Conservation (phyloP, 2,797 vertebrate genomes). For the Neoniphon sammara region DNA sequence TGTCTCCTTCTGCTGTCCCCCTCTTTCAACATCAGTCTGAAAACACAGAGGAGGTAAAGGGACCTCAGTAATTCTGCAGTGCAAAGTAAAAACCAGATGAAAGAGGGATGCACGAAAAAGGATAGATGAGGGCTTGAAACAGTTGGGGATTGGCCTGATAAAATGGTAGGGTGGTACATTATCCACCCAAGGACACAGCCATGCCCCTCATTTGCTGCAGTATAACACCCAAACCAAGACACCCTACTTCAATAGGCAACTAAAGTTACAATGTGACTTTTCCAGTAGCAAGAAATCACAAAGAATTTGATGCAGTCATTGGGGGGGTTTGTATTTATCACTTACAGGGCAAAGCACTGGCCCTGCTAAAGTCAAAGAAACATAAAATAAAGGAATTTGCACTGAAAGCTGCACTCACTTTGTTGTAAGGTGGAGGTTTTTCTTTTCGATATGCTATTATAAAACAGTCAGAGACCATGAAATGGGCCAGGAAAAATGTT, state of each 20-base stretch:
- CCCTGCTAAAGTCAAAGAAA: background rate
- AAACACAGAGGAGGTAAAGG: conserved; percentile 10
- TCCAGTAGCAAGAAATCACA: conserved; percentile 24
- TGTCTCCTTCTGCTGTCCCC: background rate
- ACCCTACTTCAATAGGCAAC: conserved; percentile 32
- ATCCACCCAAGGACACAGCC: conserved; percentile 69
- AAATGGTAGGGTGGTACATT: conserved; percentile 46
- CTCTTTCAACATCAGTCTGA: conserved; percentile 5
- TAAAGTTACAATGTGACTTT: conserved; percentile 57
- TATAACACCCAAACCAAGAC: conserved; percentile 41
- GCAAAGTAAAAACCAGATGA: conserved; percentile 15
- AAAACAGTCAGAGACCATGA: conserved; percentile 63
- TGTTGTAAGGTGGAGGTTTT: background rate
- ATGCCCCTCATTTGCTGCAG: conserved; percentile 49
- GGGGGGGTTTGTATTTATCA: conserved; percentile 29
- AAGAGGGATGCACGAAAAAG: conserved; percentile 18
- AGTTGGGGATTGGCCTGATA: conserved; percentile 44
- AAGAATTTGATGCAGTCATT: conserved; percentile 23
- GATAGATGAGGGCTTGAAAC: conserved; percentile 47
- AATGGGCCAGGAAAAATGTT: conserved; percentile 43
- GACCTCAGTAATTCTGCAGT: conserved; percentile 27
- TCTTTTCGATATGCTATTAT: background rate
- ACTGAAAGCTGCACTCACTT: background rate
- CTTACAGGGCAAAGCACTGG: conserved; percentile 44
- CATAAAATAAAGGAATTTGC: conserved; percentile 48